A percentile compares a stretch with the other conserved stretches of the same genome.
Evolutionary conservation across 2,797 vertebrate genomes (phyloP).

Genomic region (Hydrophis major): DNA sequence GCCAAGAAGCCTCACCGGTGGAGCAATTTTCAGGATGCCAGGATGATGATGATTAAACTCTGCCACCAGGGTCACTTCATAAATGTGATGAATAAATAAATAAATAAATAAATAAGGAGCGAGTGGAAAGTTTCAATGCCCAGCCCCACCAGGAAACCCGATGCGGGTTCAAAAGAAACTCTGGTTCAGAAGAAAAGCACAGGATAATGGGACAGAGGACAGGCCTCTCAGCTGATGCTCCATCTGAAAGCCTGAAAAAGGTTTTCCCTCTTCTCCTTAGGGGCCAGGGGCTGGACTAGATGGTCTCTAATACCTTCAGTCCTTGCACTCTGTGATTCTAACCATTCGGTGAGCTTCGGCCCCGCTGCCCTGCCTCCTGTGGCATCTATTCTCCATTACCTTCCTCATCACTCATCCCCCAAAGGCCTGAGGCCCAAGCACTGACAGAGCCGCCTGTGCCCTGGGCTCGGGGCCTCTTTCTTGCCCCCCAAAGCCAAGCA

Average conservation of each 20-base stretch:
- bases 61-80: background rate
- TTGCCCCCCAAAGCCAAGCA: no score
- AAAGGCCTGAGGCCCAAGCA: no score
- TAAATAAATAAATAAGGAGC: background rate
- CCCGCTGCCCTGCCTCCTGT: no score
- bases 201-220: background rate
- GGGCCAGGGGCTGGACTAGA: background rate
- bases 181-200: background rate
- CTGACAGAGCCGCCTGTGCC: no score
- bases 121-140: background rate
- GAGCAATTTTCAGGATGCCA: background rate
- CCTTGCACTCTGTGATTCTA: background rate
- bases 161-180: background rate
- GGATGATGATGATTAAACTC: background rate
- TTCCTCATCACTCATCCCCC: no score
- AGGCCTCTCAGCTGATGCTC: background rate
- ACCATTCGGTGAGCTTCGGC: background rate
- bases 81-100: no score
- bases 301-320: background rate
- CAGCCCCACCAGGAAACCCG: background rate
- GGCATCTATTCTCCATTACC: no score
- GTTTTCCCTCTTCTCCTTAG: background rate
- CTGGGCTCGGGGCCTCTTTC: no score
- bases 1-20: background rate
- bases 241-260: background rate